Base-by-base conservation (phyloP, 2,888 invertebrate genomes). In the Chromoteleia sp. region DNA sequence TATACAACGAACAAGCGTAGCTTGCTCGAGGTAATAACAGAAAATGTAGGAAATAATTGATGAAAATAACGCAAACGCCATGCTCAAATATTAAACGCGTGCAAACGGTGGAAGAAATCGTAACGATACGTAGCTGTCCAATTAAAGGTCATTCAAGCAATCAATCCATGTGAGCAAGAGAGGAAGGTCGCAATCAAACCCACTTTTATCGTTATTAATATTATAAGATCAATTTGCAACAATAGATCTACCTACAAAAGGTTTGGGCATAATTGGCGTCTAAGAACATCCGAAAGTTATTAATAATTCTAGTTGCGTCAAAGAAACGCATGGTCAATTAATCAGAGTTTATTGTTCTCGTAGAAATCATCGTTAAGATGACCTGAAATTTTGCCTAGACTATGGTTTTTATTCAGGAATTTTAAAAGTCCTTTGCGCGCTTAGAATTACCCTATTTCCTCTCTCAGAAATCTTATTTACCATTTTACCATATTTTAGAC, bases 61-160 rank as follows among this genome's bases (percentile, higher is more conserved):
- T 63, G 19, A 19, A 63, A 78, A 36, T 65, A 15, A 58, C 29
- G n/a, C 12, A 67, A 17, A 59, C 21, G 33, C 30, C 12, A 39
- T 48, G 14, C 41, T 59, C n/a, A 12, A 36, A 59, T 65, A 59
- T 12, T 65, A 52, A 52, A 61, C 43, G 61, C 61, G 63, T 45
- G 43, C 54, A 68, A 68, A 74, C 76, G 59, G 75, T 58, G 80
- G 65, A 80, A 80, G 75, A 80, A 75, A 75, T 80, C 58, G 70
- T 63, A 74, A 74, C 79, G 61, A 67, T 68, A 74, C 29, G 75
- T 80, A 58, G 39, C 75, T 65, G 75, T 50, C 75, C 80, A 80
- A 80, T 80, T 80, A 80, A 80, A 75, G 80, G 80, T 70, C 74
- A 80, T 80, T 80, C 75, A 80, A 75, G 80, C 80, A 80, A 80